These are phyloP conservation scores for Planiliza haematocheilus DNA, from an alignment of 2,113 vertebrate genomes.

Conservation along the genomic window DNA sequence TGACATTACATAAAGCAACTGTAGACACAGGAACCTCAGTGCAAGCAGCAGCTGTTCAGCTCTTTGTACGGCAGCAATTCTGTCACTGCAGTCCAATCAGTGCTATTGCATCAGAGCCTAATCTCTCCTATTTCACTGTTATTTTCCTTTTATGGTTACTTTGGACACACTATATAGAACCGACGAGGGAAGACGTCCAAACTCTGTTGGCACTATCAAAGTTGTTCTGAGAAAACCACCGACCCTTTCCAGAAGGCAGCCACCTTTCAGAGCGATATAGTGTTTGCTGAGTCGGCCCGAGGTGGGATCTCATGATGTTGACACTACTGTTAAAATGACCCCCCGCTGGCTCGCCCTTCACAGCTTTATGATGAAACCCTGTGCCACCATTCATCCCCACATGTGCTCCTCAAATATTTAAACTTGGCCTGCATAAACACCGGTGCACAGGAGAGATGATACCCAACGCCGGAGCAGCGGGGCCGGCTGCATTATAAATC, in stretches of 20 bases:
- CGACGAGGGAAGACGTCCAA: conserved; percentile 44
- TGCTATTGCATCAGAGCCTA: conserved; percentile 39
- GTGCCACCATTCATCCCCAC: conserved; percentile 78
- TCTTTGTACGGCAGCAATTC: conserved; percentile 24
- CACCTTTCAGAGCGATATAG: conserved; percentile 56
- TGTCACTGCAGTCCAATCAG: conserved; percentile 28
- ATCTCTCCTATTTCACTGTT: conserved; percentile 24
- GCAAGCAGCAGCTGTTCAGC: conserved; percentile 51
- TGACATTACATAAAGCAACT: conserved; percentile 47
- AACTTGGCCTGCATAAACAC: conserved; percentile 78
- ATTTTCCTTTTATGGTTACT: conserved; percentile 39
- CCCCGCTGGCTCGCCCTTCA: conserved; percentile 75
- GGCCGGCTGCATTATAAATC: conserved; percentile 72
- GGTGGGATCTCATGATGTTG: conserved; percentile 76
- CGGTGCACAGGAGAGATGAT: conserved; percentile 53
- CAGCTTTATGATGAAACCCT: conserved; percentile 83
- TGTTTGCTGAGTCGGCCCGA: conserved; percentile 82
- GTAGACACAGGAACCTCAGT: conserved; percentile 35
- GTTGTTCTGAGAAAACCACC: conserved; percentile 76
- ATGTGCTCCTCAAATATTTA: conserved; percentile 86
- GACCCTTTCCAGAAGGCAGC: conserved; percentile 71
- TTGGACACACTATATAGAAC: conserved; percentile 29
- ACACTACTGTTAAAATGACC: conserved; percentile 81
- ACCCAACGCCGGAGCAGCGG: conserved; percentile 41
- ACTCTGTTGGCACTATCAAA: conserved; percentile 55